Evolutionary conservation across 2,888 invertebrate genomes (phyloP).

Genomic region (Uloborus plumipes): DNA sequence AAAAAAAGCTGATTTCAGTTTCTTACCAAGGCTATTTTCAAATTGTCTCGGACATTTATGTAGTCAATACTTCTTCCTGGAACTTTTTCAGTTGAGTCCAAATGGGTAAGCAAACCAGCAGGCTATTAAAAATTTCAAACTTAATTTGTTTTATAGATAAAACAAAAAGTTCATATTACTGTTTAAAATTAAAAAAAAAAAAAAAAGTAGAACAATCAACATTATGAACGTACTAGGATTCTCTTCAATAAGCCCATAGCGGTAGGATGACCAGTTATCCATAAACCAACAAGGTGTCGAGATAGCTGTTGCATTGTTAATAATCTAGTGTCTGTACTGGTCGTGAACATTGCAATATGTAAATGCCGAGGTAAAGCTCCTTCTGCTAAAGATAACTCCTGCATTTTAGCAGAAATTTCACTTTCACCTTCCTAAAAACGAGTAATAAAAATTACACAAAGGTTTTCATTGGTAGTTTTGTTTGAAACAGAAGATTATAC

Average conservation of each 20-base stretch:
- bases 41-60: constrained; percentile 83
- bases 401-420: constrained; percentile 94
- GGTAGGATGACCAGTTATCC: constrained; percentile 94
- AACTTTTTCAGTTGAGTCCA: constrained; percentile 89
- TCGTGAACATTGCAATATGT: constrained; percentile 88
- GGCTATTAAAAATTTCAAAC: constrained; percentile 78
- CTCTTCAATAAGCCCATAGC: constrained; percentile 88
- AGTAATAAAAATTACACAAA: neutral
- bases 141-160: neutral
- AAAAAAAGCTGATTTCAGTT: no score
- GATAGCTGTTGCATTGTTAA: constrained; percentile 85
- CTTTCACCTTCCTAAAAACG: constrained; percentile 83
- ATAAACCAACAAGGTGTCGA: constrained; percentile 92
- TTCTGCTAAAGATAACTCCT: constrained; percentile 93
- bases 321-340: constrained; percentile 82
- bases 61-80: constrained; percentile 77
- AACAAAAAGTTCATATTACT: neutral
- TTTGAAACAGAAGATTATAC: neutral
- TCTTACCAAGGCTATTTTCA: constrained; percentile 82
- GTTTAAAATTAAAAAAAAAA: neutral
- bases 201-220: neutral
- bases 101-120: constrained; percentile 87
- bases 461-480: neutral
- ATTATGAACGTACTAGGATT: constrained; percentile 81
- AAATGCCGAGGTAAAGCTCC: constrained; percentile 95